Evolutionary conservation across 2,888 invertebrate genomes (phyloP), one percentile per base, ranked within the genome.

Genomic region (Dynastes maya): DNA sequence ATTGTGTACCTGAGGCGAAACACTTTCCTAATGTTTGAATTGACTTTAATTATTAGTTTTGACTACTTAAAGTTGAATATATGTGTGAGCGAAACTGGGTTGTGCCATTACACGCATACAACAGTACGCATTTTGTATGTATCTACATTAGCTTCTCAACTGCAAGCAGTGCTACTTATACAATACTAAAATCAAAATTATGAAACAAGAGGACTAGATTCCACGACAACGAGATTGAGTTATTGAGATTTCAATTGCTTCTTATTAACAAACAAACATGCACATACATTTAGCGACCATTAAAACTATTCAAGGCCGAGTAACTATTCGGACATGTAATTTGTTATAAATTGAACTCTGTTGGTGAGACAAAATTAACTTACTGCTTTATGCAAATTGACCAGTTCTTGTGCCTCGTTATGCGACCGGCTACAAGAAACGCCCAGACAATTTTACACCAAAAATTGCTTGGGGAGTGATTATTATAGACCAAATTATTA

Each of bases 191-290:
- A 45, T 68, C 40, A 40, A 11, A 45, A 45, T 45, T 45, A 11
- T 8, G 45, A 45, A 45, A 45, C 45, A 45, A 45, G 45, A 61
- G 40, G 5, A 9, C 40, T 45, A 45, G 9, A 49, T 61, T 72
- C 11, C 58, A 61, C 27, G 40, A 61, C 40, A 58, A 16, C 45
- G 16, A 61, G 53, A 72, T 72, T 72, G 72, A 72, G 72, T 22
- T 61, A 72, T 72, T 72, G 72, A 72, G 58, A 72, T 72, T 72
- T 72, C 72, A 72, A 72, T 72, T 72, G 72, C 72, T 72, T 13
- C 27, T 72, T 61, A 72, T 72, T 72, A 72, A 45, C 45, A 55
- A 55, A 55, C 51, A 72, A 72, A 55, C 72, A 72, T 13, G n/a
- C 55, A 72, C 61, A 72, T 61, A 61, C 13, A 72, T 40, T 72